phyloP scores from a whole-genome alignment of 2,888 invertebrate species.

The Oscheius sp. region DNA sequence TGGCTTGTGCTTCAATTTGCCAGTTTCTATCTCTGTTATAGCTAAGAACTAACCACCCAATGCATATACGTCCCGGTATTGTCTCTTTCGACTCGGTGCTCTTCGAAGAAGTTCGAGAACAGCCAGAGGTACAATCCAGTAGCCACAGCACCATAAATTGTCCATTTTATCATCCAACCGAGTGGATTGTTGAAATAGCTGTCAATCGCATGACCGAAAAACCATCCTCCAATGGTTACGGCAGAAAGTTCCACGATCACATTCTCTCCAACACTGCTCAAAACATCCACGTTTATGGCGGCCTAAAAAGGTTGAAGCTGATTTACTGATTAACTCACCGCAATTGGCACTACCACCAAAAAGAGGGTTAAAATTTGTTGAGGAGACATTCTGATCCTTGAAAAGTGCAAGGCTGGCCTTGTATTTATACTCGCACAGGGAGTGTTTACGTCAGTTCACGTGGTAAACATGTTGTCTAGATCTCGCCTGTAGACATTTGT shows the following conservation, averaged over 20 bases:
- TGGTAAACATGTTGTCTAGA: too few relatives aligned
- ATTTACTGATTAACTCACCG: too few relatives aligned
- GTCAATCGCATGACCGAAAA: not conserved
- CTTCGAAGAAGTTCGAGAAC: not conserved
- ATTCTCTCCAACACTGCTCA: slow-evolving; percentile 2
- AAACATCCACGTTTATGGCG: not conserved
- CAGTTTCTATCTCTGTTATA: slow-evolving; percentile 72
- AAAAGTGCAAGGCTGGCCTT: too few relatives aligned
- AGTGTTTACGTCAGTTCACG: too few relatives aligned
- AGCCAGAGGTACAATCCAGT: not conserved
- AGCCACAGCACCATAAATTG: not conserved
- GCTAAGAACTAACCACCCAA: not conserved
- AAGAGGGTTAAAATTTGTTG: too few relatives aligned
- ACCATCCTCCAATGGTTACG: not conserved
- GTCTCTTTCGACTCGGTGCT: slow-evolving; percentile 4
- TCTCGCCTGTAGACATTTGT: too few relatives aligned
- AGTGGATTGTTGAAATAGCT: not conserved
- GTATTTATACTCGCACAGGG: too few relatives aligned
- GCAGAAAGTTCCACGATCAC: not conserved
- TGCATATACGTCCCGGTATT: not conserved
- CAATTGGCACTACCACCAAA: too few relatives aligned
- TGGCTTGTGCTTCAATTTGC: too few relatives aligned
- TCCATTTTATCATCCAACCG: not conserved
- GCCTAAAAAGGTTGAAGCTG: not conserved
- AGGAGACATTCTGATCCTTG: too few relatives aligned